phyloP scores from a whole-genome alignment of 1,140 invertebrate genomes.

The Lepidurus couesii region DNA sequence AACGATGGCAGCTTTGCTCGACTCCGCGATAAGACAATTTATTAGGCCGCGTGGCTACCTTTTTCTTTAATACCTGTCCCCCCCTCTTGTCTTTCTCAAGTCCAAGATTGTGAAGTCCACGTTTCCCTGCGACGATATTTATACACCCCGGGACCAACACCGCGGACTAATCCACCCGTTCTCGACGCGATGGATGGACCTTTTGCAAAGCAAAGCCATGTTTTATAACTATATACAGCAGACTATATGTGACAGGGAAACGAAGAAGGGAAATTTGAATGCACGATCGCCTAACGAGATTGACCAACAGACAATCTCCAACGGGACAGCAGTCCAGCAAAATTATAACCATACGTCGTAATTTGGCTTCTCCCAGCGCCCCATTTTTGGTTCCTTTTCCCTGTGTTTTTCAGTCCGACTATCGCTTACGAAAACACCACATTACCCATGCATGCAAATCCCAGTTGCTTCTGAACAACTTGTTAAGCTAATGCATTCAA shows the following conservation, averaged over 20 bases:
- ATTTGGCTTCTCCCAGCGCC: neutral
- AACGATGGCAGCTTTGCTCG: conserved; percentile 16
- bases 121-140: neutral
- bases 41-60: conserved; percentile 10
- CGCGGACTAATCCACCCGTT: neutral
- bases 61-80: neutral
- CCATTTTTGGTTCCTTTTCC: neutral
- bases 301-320: neutral
- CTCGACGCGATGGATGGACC: conserved; percentile 7
- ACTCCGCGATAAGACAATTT: conserved; percentile 19
- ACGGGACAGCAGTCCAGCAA: neutral
- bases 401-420: neutral
- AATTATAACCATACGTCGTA: neutral
- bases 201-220: neutral
- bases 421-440: neutral
- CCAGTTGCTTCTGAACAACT: no score
- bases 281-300: conserved; percentile 6
- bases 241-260: conserved; percentile 14
- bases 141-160: neutral
- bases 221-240: conserved; percentile 12
- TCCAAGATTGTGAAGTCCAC: neutral
- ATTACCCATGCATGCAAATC: no score
- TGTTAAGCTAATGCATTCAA: no score
- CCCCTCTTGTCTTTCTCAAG: neutral
- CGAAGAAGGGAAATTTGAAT: conserved; percentile 6